Evolutionary conservation across 2,888 invertebrate genomes (phyloP).

Genomic region (Drosophila stalkeri): DNA sequence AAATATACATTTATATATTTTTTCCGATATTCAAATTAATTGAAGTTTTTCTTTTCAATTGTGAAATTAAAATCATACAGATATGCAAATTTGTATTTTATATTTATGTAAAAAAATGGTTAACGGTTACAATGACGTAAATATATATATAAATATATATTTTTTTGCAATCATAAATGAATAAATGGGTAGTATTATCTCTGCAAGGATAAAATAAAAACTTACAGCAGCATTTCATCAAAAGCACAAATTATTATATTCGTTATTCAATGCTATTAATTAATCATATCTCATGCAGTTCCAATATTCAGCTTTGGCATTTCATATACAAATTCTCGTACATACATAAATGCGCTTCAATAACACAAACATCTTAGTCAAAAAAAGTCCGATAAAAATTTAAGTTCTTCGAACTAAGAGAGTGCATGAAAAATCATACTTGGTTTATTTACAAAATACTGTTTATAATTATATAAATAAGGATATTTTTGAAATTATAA

Average conservation of each 20-base stretch:
- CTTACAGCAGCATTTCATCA: slow-evolving; percentile 12
- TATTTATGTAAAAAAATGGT: background rate
- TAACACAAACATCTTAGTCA: background rate
- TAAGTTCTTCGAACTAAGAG: background rate
- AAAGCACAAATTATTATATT: slow-evolving; percentile 24
- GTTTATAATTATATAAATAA: background rate
- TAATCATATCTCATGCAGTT: slow-evolving; percentile 8
- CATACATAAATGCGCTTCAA: slow-evolving; percentile 25
- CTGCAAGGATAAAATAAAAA: slow-evolving; percentile 12
- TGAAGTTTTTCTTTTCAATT: background rate
- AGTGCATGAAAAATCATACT: slow-evolving; percentile 34
- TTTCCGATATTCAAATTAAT: background rate
- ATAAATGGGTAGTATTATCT: background rate
- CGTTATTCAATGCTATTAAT: slow-evolving; percentile 19
- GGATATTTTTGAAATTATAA: background rate
- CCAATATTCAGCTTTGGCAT: slow-evolving; percentile 2
- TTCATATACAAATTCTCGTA: background rate
- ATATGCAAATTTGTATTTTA: background rate
- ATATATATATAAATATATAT: background rate
- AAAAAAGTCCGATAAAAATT: background rate
- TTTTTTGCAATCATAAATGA: background rate
- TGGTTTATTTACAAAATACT: background rate
- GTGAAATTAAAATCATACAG: background rate
- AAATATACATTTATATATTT: background rate
- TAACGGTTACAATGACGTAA: background rate